These are phyloP conservation scores for Mustela nigripes DNA, from an alignment of 2,113 vertebrate genomes.

Conservation along the genomic window DNA sequence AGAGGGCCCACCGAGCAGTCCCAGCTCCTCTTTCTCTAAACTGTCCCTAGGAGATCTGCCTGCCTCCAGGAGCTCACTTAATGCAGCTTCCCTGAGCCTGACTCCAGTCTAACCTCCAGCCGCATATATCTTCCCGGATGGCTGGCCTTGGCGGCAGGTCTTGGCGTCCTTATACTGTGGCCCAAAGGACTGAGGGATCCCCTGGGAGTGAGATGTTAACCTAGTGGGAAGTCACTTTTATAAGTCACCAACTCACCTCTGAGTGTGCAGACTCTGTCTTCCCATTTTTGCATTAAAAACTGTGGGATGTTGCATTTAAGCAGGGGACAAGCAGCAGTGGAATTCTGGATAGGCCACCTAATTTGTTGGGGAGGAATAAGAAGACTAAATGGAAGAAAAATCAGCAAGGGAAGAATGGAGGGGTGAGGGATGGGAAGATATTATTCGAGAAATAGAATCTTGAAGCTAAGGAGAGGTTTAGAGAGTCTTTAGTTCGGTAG, in stretches of 20 bases:
- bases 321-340: background rate
- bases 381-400: background rate
- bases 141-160: background rate
- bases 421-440: background rate
- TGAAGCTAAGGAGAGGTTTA: background rate
- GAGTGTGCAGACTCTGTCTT: background rate
- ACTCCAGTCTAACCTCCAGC: background rate
- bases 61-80: background rate
- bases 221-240: background rate
- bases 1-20: background rate
- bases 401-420: background rate
- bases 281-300: conserved; percentile 16
- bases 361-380: background rate
- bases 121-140: background rate
- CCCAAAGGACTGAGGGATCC: background rate
- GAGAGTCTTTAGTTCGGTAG: background rate
- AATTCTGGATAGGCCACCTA: background rate
- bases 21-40: background rate
- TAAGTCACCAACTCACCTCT: background rate
- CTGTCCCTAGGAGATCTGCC: background rate
- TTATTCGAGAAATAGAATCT: background rate
- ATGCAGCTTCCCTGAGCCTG: background rate
- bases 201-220: background rate
- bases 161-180: background rate
- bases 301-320: background rate